Percentiles rank a stretch among this genome's conserved stretches.
Conservation (phyloP, 2,113 vertebrate species). For the Propithecus coquereli region DNA sequence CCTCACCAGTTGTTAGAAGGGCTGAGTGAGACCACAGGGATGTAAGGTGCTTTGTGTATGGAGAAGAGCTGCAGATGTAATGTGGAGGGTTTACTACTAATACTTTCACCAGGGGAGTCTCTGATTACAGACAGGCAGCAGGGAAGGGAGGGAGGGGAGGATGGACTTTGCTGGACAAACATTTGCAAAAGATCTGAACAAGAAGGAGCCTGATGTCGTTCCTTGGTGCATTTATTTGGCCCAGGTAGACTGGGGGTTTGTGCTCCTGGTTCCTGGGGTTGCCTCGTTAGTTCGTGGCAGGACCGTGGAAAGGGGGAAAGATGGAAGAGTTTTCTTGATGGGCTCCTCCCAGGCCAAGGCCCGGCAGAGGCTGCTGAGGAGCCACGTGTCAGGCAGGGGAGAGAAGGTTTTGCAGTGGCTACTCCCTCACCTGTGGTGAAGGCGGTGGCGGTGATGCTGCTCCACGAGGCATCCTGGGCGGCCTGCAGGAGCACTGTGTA, state of each 20-base stretch:
- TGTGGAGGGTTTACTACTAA: neutral
- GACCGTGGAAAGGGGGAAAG: neutral
- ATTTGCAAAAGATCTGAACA: neutral
- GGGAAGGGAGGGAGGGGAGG: neutral
- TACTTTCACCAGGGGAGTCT: neutral
- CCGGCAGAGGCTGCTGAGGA: neutral
- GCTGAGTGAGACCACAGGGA: neutral
- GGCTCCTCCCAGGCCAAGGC: neutral
- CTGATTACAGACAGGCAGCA: neutral
- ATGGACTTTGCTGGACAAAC: neutral
- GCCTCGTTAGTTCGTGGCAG: neutral
- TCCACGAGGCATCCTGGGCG: slow-evolving; percentile 88
- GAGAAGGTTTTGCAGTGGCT: neutral
- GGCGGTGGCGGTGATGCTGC: slow-evolving; percentile 85
- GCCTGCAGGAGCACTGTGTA: slow-evolving; percentile 94
- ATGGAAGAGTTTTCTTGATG: neutral
- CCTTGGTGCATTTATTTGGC: neutral
- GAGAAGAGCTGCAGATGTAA: neutral
- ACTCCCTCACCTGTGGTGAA: slow-evolving; percentile 92
- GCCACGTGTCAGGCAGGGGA: neutral
- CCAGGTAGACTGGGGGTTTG: neutral
- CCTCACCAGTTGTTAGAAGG: neutral
- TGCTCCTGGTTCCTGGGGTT: neutral
- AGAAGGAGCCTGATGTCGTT: neutral
- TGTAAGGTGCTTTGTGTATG: neutral